Conservation (phyloP, 2,888 invertebrate genomes). For the Caenorhabditis sp. region DNA sequence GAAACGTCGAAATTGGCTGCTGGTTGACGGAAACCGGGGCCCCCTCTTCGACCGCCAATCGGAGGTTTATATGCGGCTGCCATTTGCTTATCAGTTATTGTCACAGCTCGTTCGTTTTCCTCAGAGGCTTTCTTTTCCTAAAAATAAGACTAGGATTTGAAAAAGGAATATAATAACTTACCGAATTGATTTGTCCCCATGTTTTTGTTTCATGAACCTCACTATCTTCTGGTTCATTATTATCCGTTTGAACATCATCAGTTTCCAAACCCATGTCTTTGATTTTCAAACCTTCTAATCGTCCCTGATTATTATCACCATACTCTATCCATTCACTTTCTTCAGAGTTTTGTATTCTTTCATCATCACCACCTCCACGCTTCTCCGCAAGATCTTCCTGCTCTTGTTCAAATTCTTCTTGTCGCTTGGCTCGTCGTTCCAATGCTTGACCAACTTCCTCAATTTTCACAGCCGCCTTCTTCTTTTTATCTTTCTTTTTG, state of each 20-base stretch:
- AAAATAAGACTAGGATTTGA: neutral
- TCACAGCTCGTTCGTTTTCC: constrained; percentile 31
- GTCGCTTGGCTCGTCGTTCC: constrained; percentile 55
- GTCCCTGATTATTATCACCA: constrained; percentile 42
- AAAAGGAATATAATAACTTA: neutral
- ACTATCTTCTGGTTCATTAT: constrained; percentile 47
- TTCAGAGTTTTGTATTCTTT: constrained; percentile 26
- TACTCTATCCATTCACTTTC: constrained; percentile 62
- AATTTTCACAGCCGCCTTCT: constrained; percentile 59
- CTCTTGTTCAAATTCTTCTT: constrained; percentile 50
- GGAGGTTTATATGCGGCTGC: constrained; percentile 39
- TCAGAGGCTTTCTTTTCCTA: constrained; percentile 32
- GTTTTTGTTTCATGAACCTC: constrained; percentile 46
- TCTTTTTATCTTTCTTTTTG: constrained; percentile 67
- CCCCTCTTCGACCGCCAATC: neutral
- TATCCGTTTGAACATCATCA: constrained; percentile 43
- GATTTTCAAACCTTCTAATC: constrained; percentile 57
- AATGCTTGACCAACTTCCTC: constrained; percentile 63
- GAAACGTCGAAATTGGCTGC: constrained; percentile 41
- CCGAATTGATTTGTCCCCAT: constrained; percentile 42
- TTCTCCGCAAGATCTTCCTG: constrained; percentile 38
- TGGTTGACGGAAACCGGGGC: neutral
- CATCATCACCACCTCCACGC: constrained; percentile 27
- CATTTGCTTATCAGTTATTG: constrained; percentile 38
- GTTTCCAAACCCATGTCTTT: constrained; percentile 56